Evolutionary conservation across 2,113 vertebrate genomes (phyloP).

Genomic region (Cairina moschata): DNA sequence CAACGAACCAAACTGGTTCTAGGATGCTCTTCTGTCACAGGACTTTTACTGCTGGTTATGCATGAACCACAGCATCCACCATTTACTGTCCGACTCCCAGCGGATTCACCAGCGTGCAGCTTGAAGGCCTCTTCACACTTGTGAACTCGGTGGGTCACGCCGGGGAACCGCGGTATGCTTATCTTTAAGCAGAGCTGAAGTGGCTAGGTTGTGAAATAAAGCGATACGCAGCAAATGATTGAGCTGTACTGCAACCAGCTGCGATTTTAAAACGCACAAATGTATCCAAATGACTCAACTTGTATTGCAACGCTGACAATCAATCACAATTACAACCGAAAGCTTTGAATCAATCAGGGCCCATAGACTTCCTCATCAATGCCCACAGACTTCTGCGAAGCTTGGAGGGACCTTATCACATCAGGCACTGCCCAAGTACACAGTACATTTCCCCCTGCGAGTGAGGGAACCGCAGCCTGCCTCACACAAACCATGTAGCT

Average conservation of each 20-base stretch:
- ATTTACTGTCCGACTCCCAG: background rate
- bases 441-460: background rate
- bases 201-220: background rate
- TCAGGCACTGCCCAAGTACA: background rate
- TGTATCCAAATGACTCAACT: background rate
- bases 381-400: background rate
- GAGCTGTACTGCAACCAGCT: background rate
- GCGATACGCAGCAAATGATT: background rate
- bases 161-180: background rate
- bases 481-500: fast-evolving
- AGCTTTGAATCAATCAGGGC: background rate
- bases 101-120: background rate
- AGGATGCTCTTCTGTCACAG: background rate
- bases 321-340: background rate
- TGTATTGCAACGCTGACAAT: background rate
- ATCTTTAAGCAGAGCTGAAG: background rate
- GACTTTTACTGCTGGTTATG: conserved; percentile 46
- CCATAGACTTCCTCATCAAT: background rate
- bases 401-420: background rate
- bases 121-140: background rate
- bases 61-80: conserved; percentile 15
- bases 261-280: background rate
- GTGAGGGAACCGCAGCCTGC: background rate
- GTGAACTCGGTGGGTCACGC: background rate
- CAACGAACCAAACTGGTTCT: conserved; percentile 53